Evolutionary conservation across 2,797 vertebrate species (phyloP), one percentile per base, ranked within the genome.

Genomic region (Coreius guichenoti): DNA sequence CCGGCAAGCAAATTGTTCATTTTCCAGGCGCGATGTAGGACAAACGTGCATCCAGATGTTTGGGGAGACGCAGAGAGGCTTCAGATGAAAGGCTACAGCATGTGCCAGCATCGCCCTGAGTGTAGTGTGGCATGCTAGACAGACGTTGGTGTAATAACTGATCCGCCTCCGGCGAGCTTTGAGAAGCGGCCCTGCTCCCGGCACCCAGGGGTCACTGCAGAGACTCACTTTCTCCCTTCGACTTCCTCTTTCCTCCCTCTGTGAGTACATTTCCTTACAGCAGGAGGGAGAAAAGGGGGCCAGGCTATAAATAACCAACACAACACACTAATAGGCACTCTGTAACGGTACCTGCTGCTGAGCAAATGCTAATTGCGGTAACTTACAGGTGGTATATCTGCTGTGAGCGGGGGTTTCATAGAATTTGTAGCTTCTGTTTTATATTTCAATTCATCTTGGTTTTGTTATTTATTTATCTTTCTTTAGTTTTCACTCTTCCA

Each of bases 1-100:
- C 70, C 63, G 61, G 70, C 76, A 74, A 79, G 73, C 84, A 86
- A 88, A 89, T 89, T 85, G 89, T 87, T 84, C 75, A 56, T 84
- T 88, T 91, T 89, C 84, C 56, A 81, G 85, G 82, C 83, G 2
- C 54, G 39, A 85, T 89, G 90, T 86, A 82, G 88, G 89, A 86
- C 90, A 89, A 91, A 87, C 39, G 82, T 87, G 83, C 63, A 81
- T 88, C 87, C 92, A 92, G 91, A 93, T 93, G 91, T 93, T 91
- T 85, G 88, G 86, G 87, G 86, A 91, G 88, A 88, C 65, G 47
- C 56, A 86, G 61, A 83, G 82, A 90, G 70, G 89, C 87, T 88
- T 77, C 84, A 89, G 87, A 91, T 89, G 85, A 88, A 87, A 89
- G 88, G 76, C 83, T 86, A 85, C 84, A 85, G 83, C 88, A 16